A percentile compares a stretch with the other conserved stretches of the same genome.
Evolutionary conservation across 2,797 vertebrate genomes (phyloP).

Genomic region (Merluccius polli): DNA sequence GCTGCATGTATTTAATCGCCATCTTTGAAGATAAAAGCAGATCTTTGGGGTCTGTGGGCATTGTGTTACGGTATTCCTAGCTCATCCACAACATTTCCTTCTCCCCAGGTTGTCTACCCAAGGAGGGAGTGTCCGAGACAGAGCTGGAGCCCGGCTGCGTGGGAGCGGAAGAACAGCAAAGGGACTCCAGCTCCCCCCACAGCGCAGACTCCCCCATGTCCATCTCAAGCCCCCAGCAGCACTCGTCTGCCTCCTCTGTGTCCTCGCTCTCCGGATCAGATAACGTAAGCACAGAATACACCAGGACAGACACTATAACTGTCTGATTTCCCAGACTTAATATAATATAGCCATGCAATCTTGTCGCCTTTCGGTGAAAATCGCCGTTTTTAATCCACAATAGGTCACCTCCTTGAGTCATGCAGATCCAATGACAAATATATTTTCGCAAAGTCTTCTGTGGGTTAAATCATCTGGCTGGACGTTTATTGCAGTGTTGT

Average conservation of each 20-base stretch:
- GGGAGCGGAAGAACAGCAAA: constrained; percentile 76
- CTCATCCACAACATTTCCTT: background rate
- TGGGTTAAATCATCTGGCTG: no score
- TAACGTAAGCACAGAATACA: constrained; percentile 76
- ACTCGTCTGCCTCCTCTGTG: constrained; percentile 89
- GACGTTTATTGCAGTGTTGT: no score
- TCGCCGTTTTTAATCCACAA: no score
- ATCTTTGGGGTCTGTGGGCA: background rate
- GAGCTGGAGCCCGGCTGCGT: constrained; percentile 51
- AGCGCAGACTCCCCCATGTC: constrained; percentile 84
- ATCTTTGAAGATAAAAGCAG: no score
- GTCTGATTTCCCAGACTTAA: background rate
- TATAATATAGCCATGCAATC: no score
- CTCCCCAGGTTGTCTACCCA: constrained; percentile 39
- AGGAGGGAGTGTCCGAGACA: constrained; percentile 36
- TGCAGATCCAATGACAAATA: no score
- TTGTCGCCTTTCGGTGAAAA: no score
- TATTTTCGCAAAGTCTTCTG: no score
- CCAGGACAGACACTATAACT: background rate
- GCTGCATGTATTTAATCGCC: no score
- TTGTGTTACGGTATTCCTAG: no score
- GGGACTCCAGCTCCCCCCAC: constrained; percentile 79
- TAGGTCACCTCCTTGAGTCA: no score
- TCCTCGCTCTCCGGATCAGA: constrained; percentile 94
- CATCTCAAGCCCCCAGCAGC: constrained; percentile 83